Percentiles rank a stretch among this genome's conserved stretches.
These are phyloP conservation scores for Pteronotus mesoamericanus DNA, from an alignment of 2,797 vertebrate species.

Conservation along the genomic window DNA sequence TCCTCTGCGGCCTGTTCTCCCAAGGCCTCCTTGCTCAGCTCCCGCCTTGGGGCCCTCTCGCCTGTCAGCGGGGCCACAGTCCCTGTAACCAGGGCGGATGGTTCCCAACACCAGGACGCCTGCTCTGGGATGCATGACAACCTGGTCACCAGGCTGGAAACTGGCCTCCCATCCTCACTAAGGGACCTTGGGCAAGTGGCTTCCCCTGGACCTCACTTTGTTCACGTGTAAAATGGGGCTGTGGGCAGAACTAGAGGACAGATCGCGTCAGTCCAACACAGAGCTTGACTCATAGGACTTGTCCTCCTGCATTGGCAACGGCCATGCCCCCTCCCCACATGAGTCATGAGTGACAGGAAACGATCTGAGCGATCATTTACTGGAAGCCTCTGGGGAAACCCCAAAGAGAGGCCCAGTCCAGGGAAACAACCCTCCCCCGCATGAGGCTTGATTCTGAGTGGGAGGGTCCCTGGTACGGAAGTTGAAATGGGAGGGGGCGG, in stretches of 20 bases:
- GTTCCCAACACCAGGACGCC: too few species aligned
- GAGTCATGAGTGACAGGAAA: not conserved
- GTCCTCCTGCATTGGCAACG: not conserved
- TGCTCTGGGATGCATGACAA: rapidly evolving
- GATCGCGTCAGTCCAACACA: not conserved
- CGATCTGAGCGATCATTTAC: too few species aligned
- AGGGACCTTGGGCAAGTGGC: not conserved
- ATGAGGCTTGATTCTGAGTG: not conserved
- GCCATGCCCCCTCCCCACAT: rapidly evolving
- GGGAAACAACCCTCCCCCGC: too few species aligned
- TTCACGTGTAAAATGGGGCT: not conserved
- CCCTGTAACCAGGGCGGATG: too few species aligned
- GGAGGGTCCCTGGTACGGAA: rapidly evolving
- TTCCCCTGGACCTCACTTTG: not conserved
- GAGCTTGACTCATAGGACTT: not conserved
- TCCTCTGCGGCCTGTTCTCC: too few species aligned
- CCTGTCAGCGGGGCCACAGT: too few species aligned
- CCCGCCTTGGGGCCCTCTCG: too few species aligned
- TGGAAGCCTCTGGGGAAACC: not conserved
- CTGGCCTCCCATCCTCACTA: not conserved
- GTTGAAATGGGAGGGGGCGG: too few species aligned
- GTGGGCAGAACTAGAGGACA: not conserved
- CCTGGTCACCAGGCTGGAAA: not conserved
- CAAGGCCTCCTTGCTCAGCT: too few species aligned
- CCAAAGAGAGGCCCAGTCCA: not conserved